These are phyloP conservation scores for Pangasius sanitwongsei DNA, from an alignment of 2,797 vertebrate species.

Conservation along the genomic window DNA sequence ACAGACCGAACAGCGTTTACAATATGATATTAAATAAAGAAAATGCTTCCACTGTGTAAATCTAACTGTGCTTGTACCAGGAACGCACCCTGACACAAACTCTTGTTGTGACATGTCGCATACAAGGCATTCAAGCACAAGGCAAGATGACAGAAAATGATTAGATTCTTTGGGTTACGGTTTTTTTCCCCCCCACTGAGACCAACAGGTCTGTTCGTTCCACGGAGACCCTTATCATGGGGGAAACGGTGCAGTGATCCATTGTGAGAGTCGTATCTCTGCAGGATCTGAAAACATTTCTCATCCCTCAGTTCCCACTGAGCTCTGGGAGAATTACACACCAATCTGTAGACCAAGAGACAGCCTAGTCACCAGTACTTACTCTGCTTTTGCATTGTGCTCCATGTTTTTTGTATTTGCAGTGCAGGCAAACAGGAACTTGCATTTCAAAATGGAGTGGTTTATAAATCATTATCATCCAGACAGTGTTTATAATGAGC, in stretches of 20 bases:
- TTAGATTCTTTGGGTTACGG: background rate
- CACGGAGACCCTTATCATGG: slow-evolving; percentile 12
- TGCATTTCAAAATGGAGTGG: background rate
- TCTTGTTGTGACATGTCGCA: slow-evolving; percentile 41
- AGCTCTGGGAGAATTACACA: slow-evolving; percentile 28
- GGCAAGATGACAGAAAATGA: slow-evolving; percentile 5
- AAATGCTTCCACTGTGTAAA: background rate
- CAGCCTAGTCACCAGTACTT: background rate
- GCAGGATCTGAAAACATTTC: slow-evolving; percentile 39
- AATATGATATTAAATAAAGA: background rate
- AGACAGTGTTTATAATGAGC: background rate
- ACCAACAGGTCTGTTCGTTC: background rate
- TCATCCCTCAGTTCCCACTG: slow-evolving; percentile 32
- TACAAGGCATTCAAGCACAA: slow-evolving; percentile 10
- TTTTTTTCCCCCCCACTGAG: background rate
- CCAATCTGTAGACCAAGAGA: slow-evolving; percentile 30
- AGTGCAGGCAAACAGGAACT: background rate
- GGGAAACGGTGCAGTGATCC: slow-evolving; percentile 20
- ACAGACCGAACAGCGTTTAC: background rate
- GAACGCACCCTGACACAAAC: slow-evolving; percentile 5
- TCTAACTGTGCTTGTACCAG: background rate
- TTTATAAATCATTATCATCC: background rate
- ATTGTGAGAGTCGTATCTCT: slow-evolving; percentile 38
- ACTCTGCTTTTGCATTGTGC: background rate
- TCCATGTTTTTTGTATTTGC: background rate